Evolutionary conservation across 2,888 invertebrate genomes (phyloP).

Genomic region (Taphrorychus bicolor): DNA sequence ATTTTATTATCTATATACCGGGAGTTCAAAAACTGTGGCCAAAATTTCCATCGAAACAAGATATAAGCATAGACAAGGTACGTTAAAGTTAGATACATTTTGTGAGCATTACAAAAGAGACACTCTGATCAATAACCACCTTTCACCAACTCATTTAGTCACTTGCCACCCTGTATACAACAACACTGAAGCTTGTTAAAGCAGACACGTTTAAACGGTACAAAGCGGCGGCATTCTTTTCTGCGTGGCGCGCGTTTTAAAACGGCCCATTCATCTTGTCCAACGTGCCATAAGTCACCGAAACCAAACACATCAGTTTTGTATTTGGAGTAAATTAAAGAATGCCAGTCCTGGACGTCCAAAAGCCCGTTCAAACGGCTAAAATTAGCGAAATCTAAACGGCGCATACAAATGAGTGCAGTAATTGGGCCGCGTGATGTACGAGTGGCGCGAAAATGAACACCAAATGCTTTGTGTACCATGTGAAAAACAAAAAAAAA

Average conservation of each 20-base stretch:
- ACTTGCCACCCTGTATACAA: background rate
- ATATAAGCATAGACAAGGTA: too few relatives aligned
- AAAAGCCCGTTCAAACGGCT: slow-evolving; percentile 14
- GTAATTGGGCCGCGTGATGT: slow-evolving; percentile 1
- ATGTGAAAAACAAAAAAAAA: background rate
- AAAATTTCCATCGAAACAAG: too few relatives aligned
- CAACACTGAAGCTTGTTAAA: background rate
- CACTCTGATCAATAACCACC: too few relatives aligned
- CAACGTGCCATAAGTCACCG: slow-evolving; percentile 36
- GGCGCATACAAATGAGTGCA: slow-evolving; percentile 22
- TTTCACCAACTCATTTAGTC: background rate
- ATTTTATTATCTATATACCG: too few relatives aligned
- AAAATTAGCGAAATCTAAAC: slow-evolving; percentile 37
- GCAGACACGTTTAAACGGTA: background rate
- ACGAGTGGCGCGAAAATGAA: background rate
- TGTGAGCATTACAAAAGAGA: too few relatives aligned
- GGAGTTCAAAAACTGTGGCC: too few relatives aligned
- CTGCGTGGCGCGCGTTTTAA: slow-evolving; percentile 41
- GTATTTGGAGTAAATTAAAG: slow-evolving; percentile 41
- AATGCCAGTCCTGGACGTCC: slow-evolving; percentile 21
- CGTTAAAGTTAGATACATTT: too few relatives aligned
- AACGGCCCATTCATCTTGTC: slow-evolving; percentile 31
- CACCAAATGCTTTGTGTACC: background rate
- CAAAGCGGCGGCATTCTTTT: slow-evolving; percentile 22
- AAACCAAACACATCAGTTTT: slow-evolving; percentile 40